Conservation (phyloP, 92 coral and sea anemone genomes). For the Pocillopora meandrina region DNA sequence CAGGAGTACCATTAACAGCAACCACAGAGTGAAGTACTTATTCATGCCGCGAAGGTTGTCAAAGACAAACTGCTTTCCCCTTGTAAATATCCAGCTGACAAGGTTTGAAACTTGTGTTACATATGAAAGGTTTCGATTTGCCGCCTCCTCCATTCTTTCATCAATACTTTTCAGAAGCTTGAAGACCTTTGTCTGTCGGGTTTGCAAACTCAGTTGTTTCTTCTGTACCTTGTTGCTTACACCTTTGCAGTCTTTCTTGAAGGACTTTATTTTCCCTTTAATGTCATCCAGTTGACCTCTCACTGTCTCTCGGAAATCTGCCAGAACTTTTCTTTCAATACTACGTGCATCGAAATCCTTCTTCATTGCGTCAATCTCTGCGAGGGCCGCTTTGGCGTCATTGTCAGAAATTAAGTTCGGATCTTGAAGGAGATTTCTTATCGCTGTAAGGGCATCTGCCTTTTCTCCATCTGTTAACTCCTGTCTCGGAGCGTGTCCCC, state of each 20-base stretch:
- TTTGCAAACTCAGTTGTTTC: not conserved
- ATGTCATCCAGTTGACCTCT: not conserved
- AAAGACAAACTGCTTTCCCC: not conserved
- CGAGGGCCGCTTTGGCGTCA: conserved; percentile 53
- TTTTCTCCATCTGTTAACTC: conserved; percentile 53
- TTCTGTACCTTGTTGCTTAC: conserved; percentile 1
- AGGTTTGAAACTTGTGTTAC: not conserved
- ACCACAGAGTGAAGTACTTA: not conserved
- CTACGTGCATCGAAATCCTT: conserved; percentile 17
- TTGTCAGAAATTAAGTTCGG: conserved; percentile 59
- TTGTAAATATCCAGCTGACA: not conserved
- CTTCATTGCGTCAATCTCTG: conserved; percentile 44
- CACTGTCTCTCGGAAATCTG: conserved; percentile 15
- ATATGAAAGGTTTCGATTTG: not conserved
- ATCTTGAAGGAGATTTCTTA: conserved; percentile 62
- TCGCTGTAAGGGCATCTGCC: conserved; percentile 55
- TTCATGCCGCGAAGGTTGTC: not conserved
- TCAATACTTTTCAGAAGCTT: not conserved
- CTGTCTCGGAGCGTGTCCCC: conserved; percentile 86
- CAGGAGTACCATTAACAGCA: not conserved
- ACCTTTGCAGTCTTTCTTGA: not conserved
- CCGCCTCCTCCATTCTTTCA: conserved; percentile 7
- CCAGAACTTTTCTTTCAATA: conserved; percentile 22
- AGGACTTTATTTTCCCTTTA: not conserved
- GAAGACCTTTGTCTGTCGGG: not conserved